Conservation (phyloP, 2,888 invertebrate species). For the Beris chalybata region DNA sequence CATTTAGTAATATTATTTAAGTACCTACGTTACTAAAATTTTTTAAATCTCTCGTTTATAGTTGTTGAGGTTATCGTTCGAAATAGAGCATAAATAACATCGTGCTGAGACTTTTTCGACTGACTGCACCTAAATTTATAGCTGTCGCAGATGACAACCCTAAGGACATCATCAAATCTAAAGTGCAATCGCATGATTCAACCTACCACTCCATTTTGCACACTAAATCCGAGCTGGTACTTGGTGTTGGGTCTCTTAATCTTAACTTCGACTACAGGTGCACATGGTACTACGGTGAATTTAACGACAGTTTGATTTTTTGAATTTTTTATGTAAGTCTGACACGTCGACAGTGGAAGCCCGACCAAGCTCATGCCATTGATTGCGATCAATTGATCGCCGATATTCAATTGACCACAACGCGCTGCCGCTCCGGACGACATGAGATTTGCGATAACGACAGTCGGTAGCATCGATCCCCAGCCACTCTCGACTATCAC, state of each 20-base stretch:
- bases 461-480: constrained; percentile 99
- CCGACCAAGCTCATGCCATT: constrained; percentile 99
- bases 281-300: constrained; percentile 97
- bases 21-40: too few relatives aligned
- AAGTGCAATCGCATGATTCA: neutral
- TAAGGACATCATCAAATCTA: neutral
- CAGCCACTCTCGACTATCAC: constrained; percentile 99
- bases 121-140: too few relatives aligned
- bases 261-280: constrained; percentile 99
- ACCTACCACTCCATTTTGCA: constrained; percentile 97
- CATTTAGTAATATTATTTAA: too few relatives aligned
- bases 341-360: constrained; percentile 95
- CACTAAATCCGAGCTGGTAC: constrained; percentile 99
- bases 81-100: too few relatives aligned
- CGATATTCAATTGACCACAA: constrained; percentile 97
- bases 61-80: too few relatives aligned
- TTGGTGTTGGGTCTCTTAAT: constrained; percentile 99
- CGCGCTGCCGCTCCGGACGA: constrained; percentile 96
- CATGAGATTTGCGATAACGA: constrained; percentile 97
- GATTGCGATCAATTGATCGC: constrained; percentile 98
- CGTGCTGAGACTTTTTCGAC: too few relatives aligned
- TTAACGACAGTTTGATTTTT: constrained; percentile 99
- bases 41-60: too few relatives aligned
- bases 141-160: neutral
- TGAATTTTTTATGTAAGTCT: constrained; percentile 98